Base-by-base conservation (phyloP, 2,888 invertebrate species). In the Resseliella maxima region DNA sequence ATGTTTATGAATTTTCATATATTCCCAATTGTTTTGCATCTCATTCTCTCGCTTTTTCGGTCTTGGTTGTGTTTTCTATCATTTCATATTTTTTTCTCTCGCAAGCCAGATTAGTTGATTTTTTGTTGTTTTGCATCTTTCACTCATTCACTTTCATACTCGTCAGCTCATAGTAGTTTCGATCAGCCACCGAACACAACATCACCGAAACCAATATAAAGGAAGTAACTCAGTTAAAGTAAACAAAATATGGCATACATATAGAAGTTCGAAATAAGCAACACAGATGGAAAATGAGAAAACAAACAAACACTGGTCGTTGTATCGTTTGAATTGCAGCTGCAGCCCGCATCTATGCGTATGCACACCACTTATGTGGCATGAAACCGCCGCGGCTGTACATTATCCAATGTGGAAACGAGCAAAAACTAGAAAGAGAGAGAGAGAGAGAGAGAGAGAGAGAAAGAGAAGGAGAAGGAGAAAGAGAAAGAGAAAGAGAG, bases 181-280 rank as follows among this genome's bases (percentile, higher is more conserved):
- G 15, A 59, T 59, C 24, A 15, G 59, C 59, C 59, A 59, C 59
- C 2, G 24, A 59, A 59, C n/a, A 59, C 59, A 41, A 12, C 59
- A 59, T n/a, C 24, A 59, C 46, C n/a, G n/a, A 59, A 24, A 50
- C 24, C 24, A 24, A 59, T 59, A 59, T 15, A 59, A 59, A 59
- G 59, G 59, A 59, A 72, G 72, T 72, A 72, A 72, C 72, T 72
- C 72, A 72, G 72, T 72, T 72, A 72, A 72, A 72, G 72, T 72
- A 72, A 72, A 72, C 35, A 72, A 72, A 72, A 72, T 41, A 35
- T 72, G 15, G 72, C 72, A 72, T 72, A 72, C 72, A 72, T 72
- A 31, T 35, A 72, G 72, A 35, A 72, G 31, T 72, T 59, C 31
- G 72, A 72, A 72, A 72, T 72, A 15, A 72, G 72, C 72, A 72